Base-by-base conservation (phyloP, 92 coral and sea anemone species). In the Actinernus sp. region DNA sequence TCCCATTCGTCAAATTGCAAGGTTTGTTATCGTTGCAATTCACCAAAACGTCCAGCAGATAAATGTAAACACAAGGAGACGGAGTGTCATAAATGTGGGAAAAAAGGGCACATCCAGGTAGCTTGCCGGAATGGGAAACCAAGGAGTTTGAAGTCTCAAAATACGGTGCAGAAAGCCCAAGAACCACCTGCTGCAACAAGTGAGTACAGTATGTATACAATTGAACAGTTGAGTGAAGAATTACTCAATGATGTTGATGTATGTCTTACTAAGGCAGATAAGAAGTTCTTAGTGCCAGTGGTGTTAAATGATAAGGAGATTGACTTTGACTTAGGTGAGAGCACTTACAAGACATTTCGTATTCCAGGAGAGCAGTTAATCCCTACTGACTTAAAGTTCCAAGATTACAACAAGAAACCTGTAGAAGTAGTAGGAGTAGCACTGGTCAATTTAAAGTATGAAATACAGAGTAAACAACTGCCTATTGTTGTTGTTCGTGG, bases 261-360 rank as follows among this genome's bases (percentile, higher is more conserved):
- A 9, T 60, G 41, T 25, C 41, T 60, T 18, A 60, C 51, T 37
- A 27, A 44, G 26, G 17, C 55, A 0, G 67, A 33, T 25, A 21
- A 30, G 4, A 60, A 60, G 29, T 18, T 60, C 20, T 11, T 34
- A 10, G 58, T 63, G 20, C 32, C 33, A 0, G 18, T 45, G 58
- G 45, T 0, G 1, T n/a, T 63, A 0, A 63, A 63, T 26, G 58
- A 21, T 6, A 41, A 45, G 17, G 7, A 9, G 8, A 60, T 4
- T 63, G 58, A 63, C 23, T 63, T 63, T 45, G 16, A 63, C 23
- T 45, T 63, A 63, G 71, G 58, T 18, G 71, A 63, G 19, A 63
- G 24, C 34, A 41, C 39, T 18, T 43, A 22, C 58, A 63, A 63
- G n/a, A n/a, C n/a, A n/a, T n/a, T n/a, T n/a, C n/a, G n/a, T n/a